Evolutionary conservation across 2,888 invertebrate species (phyloP), one percentile per base, ranked within the genome.

Genomic region (Noctua janthe): DNA sequence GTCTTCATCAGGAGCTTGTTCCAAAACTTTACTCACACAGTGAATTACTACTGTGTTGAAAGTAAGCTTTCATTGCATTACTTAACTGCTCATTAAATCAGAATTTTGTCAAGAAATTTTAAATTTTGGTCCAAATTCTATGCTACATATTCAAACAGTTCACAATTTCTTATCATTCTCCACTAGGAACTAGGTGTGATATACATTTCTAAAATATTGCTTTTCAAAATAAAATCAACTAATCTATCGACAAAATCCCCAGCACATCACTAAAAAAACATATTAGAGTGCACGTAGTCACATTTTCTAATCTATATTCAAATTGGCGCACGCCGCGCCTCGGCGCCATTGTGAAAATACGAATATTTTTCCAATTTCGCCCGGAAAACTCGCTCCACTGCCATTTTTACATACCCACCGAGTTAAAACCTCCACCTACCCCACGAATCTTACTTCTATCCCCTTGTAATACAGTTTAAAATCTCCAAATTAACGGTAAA

Each of bases 271-370:
- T 94, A 92, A 71, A 87, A 93, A 94, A 94, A 94, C 94, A 95
- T 95, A 96, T 95, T 96, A 95, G 94, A 95, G 92, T 94, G 94
- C 94, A 94, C 93, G 94, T 94, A 95, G 95, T 95, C 95, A 95
- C 95, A 96, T 95, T 95, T 96, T 96, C 96, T 96, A 96, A 96
- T 96, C 96, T 96, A 96, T 96, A 96, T 96, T 96, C 96, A 96
- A 96, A 96, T 96, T 96, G 96, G 94, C 94, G 95, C 92, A 91
- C 91, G 91, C 89, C 91, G 91, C 88, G 93, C 93, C 92, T 92
- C 92, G 94, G 91, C 94, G 93, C 95, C 94, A 94, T 95, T 95
- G 95, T 95, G 94, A 94, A 94, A 94, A 94, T 94, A 94, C 92
- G 94, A 94, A 96, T 95, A 96, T 96, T 96, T 96, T 96, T 95